Conservation (phyloP, 2,113 vertebrate species). For the Smithornis capensis region DNA sequence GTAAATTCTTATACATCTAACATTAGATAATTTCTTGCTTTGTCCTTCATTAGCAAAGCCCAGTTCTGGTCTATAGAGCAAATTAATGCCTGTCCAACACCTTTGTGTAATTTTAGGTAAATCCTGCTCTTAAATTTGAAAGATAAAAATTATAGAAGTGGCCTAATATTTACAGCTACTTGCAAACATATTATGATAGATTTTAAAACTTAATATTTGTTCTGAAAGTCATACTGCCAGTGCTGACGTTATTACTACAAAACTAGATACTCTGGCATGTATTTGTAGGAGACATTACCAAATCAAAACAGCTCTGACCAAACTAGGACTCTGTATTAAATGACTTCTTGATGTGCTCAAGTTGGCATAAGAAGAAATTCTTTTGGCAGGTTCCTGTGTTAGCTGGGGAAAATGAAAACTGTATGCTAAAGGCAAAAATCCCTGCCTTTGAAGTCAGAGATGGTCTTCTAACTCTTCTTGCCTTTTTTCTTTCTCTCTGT, state of each 20-base stretch:
- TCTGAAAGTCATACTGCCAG: neutral
- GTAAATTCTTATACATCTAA: neutral
- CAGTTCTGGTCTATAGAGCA: neutral
- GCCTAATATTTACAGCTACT: neutral
- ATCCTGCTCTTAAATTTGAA: neutral
- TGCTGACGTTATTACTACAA: neutral
- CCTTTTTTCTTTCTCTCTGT: accelerated
- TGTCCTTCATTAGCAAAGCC: neutral
- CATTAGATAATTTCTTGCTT: neutral
- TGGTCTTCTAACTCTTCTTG: neutral
- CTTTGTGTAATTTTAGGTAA: neutral
- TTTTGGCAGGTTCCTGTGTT: neutral
- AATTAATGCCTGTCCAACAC: neutral
- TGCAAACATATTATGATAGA: neutral
- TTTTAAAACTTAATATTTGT: neutral
- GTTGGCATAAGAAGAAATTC: neutral
- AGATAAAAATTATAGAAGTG: neutral
- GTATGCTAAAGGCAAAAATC: neutral
- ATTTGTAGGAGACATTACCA: conserved; percentile 3
- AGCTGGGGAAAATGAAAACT: neutral
- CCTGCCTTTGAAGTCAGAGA: neutral
- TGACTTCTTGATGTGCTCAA: neutral
- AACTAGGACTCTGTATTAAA: neutral
- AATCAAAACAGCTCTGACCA: neutral
- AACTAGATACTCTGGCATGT: neutral